Base-by-base conservation (phyloP, 2,797 vertebrate species). In the Crenuchus spilurus region DNA sequence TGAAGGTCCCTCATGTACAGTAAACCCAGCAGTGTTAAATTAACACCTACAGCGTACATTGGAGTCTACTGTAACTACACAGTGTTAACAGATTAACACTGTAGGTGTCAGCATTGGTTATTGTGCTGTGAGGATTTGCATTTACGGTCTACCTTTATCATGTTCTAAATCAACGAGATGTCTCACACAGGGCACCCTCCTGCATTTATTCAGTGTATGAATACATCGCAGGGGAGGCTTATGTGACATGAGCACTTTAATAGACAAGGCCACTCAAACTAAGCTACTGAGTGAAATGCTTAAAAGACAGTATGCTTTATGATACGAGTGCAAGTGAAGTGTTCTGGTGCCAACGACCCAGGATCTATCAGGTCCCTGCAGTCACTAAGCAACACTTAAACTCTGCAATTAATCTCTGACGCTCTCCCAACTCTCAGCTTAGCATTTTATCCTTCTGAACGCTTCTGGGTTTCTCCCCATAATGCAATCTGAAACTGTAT, bases 291-390 rank as follows among this genome's bases (percentile, higher is more conserved):
- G 42, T 31, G 42, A 65, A 48, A 49, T 14, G 9, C 62, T 65
- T 65, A 48, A 18, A 16, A 33, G 62, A 48, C 41, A 48, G 42
- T 65, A 30, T 20, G 42, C 26, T 48, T 31, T 65, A 65, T 20
- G 62, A 65, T 30, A 30, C 24, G 13, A 46, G 20, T 46, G 28
- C 3, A 30, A 65, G 62, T 46, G 61, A 44, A 64, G 39, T 65
- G 62, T 65, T 65, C 10, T 73, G 75, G 76, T 80, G 73, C 77
- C 78, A 68, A 58, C 22, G 52, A 85, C 82, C 80, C 82, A 78
- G 42, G 84, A 76, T 78, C 83, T 84, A 79, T 78, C 79, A 86
- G 80, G 74, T 72, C 60, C 78, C 70, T 60, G 84, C 81, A 84
- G 84, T 84, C 82, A 85, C 77, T n/a, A 14, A 79, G 69, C 69